phyloP scores from a whole-genome alignment of 2,888 invertebrate species.

The Pyrochroa serraticornis region DNA sequence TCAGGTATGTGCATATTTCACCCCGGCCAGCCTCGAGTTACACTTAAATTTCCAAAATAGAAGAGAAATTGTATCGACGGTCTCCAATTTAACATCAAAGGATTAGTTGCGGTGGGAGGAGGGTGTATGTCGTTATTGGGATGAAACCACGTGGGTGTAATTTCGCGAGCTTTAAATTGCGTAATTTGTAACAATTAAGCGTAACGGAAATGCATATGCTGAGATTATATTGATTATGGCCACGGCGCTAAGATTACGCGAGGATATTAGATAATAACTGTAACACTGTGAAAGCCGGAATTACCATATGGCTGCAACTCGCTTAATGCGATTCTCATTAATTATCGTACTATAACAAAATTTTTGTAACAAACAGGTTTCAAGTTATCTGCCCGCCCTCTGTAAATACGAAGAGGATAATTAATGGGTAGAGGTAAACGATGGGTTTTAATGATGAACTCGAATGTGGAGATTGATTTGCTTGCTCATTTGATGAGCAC shows the following conservation, averaged over 20 bases:
- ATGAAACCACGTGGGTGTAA: constrained; percentile 14
- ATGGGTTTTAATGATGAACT: background rate
- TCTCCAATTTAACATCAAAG: constrained; percentile 1
- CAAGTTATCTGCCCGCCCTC: no score
- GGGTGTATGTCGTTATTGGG: constrained; percentile 18
- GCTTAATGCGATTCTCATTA: no score
- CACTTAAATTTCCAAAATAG: no score
- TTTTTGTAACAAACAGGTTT: no score
- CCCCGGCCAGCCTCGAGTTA: background rate
- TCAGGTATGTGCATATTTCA: constrained; percentile 9
- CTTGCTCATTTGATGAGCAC: constrained; percentile 16
- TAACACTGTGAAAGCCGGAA: no score
- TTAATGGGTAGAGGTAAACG: background rate
- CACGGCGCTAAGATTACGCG: no score
- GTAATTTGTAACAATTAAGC: constrained; percentile 28
- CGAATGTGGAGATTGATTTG: constrained; percentile 15
- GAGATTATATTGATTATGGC: constrained; percentile 25
- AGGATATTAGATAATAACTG: no score
- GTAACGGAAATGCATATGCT: constrained; percentile 20
- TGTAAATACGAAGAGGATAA: no score
- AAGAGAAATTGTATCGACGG: constrained; percentile 7
- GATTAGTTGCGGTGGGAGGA: no score
- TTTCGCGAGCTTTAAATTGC: constrained; percentile 24
- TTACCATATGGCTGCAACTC: no score
- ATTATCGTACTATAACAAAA: no score